Evolutionary conservation across 1,140 invertebrate species (phyloP).

Genomic region (Orchesella cincta): DNA sequence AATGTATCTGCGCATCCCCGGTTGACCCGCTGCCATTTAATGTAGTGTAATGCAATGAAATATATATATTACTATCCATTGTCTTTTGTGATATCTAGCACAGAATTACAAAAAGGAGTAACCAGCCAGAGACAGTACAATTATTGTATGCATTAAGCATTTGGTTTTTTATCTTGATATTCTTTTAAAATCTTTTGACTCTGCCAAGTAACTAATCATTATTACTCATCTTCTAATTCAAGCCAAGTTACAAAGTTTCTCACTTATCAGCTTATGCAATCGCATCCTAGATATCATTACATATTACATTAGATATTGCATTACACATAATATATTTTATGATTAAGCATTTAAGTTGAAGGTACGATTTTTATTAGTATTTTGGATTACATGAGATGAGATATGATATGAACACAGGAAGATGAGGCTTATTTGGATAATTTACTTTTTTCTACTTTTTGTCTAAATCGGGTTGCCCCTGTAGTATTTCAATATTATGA

Average conservation of each 20-base stretch:
- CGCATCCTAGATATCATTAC: slow-evolving; percentile 3
- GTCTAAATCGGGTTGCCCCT: slow-evolving; percentile 13
- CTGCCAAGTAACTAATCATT: slow-evolving; percentile 1
- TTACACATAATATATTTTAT: background rate
- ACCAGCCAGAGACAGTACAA: no score
- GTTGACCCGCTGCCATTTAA: background rate
- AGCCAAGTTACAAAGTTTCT: slow-evolving; percentile 2
- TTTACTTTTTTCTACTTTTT: background rate
- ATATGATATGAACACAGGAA: background rate
- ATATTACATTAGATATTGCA: background rate
- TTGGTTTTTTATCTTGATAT: no score
- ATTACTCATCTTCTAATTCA: background rate
- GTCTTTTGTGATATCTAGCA: no score
- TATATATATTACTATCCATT: no score
- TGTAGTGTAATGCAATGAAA: background rate
- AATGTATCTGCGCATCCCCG: no score
- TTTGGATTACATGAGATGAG: slow-evolving; percentile 10
- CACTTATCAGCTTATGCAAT: background rate
- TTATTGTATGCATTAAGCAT: no score
- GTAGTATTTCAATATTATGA: background rate
- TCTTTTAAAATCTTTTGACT: background rate
- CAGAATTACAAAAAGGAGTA: no score
- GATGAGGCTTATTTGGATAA: background rate
- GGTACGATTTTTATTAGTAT: background rate
- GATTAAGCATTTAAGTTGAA: background rate